Evolutionary conservation across 2,888 invertebrate species (phyloP), one percentile per base, ranked within the genome.

Genomic region (Trypoxylon attenuatum): DNA sequence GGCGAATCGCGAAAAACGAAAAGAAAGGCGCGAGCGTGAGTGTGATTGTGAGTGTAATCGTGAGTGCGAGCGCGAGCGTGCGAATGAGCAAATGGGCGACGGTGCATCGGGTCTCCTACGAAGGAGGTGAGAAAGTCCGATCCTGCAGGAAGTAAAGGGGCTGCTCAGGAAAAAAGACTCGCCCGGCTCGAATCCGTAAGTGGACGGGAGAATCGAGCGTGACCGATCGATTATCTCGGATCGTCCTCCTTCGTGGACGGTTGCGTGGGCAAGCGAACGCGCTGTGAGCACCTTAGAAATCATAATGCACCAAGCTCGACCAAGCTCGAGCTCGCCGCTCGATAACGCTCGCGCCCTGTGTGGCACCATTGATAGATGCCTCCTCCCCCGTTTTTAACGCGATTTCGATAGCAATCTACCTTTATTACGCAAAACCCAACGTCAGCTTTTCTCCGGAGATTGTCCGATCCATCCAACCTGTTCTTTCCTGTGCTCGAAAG

Each of bases 161-260:
- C 46, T n/a, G 38, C 33, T 3, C 39, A 43, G 4, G 41, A 68
- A 69, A 74, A 69, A 71, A 69, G 58, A 27, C 19, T 54, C 55
- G 70, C 56, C 80, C 78, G 80, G 66, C 71, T 75, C 82, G 81
- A 82, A 82, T 82, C 71, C 74, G 62, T 82, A 82, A 82, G 82
- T 82, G 82, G 82, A 79, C 73, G 80, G 63, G 73, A 79, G 81
- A 77, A 77, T 79, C 73, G 77, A 78, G 79, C 79, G 78, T 57
- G 69, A 56, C 79, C 45, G 79, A 82, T 82, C 71, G 81, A 82
- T 82, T 77, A 73, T 77, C 74, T 67, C 71, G 61, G 77, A 80
- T 80, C 76, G 75, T 79, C 73, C 73, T 61, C 74, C 62, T 55
- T 71, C 64, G 51, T 15, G 43, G 47, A 64, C 51, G 66, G 52